Conservation (phyloP, 2,113 vertebrate genomes). For the Pycnonotus jocosus region DNA sequence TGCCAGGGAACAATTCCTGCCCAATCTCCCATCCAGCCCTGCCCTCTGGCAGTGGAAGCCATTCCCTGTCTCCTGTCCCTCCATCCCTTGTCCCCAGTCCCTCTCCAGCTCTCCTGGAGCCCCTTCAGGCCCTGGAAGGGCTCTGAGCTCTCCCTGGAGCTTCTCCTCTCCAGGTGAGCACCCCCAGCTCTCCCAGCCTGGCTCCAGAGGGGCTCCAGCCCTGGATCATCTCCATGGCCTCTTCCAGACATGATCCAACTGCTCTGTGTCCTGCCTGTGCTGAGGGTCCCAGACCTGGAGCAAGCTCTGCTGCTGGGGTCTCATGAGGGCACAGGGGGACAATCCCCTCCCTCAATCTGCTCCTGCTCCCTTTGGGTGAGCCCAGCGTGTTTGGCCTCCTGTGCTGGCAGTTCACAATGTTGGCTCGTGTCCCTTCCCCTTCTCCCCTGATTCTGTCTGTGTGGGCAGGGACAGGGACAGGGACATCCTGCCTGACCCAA, state of each 20-base stretch:
- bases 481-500: background rate
- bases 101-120: background rate
- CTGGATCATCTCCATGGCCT: accelerated
- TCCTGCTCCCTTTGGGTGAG: background rate
- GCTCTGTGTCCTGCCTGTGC: background rate
- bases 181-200: background rate
- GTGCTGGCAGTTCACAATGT: background rate
- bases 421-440: background rate
- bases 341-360: background rate
- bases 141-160: background rate
- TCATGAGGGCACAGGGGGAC: background rate
- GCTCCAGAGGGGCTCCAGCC: background rate
- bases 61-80: background rate
- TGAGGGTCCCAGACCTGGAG: background rate
- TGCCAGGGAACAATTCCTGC: accelerated
- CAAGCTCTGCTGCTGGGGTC: background rate
- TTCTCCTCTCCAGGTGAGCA: background rate
- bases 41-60: background rate
- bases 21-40: background rate
- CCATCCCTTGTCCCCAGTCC: background rate
- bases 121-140: accelerated
- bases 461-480: background rate
- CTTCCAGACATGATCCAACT: background rate
- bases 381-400: background rate
- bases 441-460: background rate